Evolutionary conservation across 2,888 invertebrate species (phyloP).

Genomic region (Eurois occulta): DNA sequence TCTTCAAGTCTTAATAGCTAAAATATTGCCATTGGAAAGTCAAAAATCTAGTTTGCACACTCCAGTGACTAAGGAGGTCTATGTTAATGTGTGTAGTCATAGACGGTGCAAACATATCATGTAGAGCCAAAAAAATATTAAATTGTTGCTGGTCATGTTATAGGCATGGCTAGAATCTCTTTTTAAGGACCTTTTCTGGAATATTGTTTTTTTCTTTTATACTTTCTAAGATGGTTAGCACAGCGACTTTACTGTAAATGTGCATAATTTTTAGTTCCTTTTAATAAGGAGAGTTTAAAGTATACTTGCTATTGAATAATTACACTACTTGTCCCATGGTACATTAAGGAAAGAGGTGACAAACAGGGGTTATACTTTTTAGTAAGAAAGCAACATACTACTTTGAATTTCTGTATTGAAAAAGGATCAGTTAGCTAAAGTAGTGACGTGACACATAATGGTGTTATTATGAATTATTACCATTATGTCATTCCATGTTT

Average conservation of each 20-base stretch:
- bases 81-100: conserved; percentile 57
- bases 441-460: background rate
- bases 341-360: background rate
- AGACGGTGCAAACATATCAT: conserved; percentile 41
- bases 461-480: background rate
- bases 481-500: background rate
- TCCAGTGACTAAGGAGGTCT: conserved; percentile 63
- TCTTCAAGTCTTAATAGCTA: conserved; percentile 61
- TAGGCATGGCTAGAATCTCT: background rate
- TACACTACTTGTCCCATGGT: background rate
- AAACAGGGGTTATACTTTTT: background rate
- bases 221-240: background rate
- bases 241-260: background rate
- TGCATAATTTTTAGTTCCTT: background rate
- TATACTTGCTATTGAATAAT: background rate
- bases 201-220: background rate
- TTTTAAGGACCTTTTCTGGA: background rate
- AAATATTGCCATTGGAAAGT: conserved; percentile 68
- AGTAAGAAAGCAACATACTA: background rate
- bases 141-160: conserved; percentile 25
- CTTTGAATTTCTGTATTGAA: background rate
- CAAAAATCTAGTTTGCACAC: conserved; percentile 69
- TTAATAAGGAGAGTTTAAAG: background rate
- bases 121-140: conserved; percentile 40
- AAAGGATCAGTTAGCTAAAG: background rate